Evolutionary conservation across 2,113 vertebrate species (phyloP), one percentile per base, ranked within the genome.

Genomic region (Maccullochella peelii): DNA sequence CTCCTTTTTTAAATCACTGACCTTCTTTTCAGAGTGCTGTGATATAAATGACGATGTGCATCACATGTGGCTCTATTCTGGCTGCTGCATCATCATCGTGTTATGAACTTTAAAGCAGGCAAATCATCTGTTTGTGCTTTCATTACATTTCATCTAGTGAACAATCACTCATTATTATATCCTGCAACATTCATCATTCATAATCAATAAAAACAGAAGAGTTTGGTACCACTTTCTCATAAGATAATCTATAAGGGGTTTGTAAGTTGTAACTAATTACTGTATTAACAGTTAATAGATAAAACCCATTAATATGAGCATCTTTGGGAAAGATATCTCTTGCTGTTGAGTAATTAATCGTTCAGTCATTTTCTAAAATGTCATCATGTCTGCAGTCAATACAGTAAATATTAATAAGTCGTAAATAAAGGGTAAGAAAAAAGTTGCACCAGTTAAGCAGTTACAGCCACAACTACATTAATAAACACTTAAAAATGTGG

Each of bases 1-100:
- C 79, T 36, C 2, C 59, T 14, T 14, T 49, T 63, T 58, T 63
- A 21, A 82, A 82, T 79, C 50, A 69, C 57, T 74, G 5, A 82
- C 9, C 9, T 54, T 18, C 61, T 79, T 68, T 73, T 61, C 33
- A 61, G 62, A 79, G 54, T 16, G 0, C 73, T 25, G 4, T 40
- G 44, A 69, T 67, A 54, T 66, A 61, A 74, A 68, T 73, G 42
- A 42, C 23, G 57, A 66, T 21, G 54, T 36, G 33, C 75, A 33
- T 9, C 61, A 20, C 20, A n/a, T 6, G 44, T 30, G 12, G 11
- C 36, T 42, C 12, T 61, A 1, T 27, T 47, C 20, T 4, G 14
- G 23, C 14, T 9, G 1, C 66, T 20, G 42, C 42, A 8, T 27
- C 40, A 33, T 33, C 33, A 33, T n/a, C n/a, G n/a, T 38, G 36